Evolutionary conservation across 2,888 invertebrate genomes (phyloP).

Genomic region (Terebella lapidaria): DNA sequence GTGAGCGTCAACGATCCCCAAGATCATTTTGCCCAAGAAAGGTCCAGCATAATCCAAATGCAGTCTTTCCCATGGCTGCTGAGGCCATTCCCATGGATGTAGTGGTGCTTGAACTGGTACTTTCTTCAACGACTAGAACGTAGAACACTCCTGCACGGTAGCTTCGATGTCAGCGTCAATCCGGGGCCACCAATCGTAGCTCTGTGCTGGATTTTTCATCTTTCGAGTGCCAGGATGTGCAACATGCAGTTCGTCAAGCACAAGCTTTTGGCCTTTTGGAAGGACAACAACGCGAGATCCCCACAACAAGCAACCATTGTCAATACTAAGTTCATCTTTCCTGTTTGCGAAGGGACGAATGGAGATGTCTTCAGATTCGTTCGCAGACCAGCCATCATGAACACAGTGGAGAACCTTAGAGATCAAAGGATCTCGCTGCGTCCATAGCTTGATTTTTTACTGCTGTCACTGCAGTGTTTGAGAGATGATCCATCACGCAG

Average conservation of each 20-base stretch:
- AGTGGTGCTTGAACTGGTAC: neutral
- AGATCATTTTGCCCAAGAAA: constrained; percentile 1
- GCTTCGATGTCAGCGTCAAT: neutral
- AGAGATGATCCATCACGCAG: neutral
- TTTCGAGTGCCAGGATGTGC: neutral
- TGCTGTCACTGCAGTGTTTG: too few relatives aligned
- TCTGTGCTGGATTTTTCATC: constrained; percentile 1
- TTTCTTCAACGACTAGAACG: neutral
- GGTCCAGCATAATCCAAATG: constrained; percentile 5
- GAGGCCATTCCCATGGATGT: constrained; percentile 4
- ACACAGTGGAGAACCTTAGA: neutral
- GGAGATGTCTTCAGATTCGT: neutral
- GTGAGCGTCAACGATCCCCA: constrained; percentile 1
- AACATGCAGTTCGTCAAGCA: neutral
- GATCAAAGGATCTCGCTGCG: neutral
- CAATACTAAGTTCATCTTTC: neutral
- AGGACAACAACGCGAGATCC: neutral
- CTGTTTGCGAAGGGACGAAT: neutral
- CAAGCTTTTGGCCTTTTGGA: neutral
- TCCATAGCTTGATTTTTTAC: neutral
- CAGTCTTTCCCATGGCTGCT: neutral
- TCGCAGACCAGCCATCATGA: neutral
- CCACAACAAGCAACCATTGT: neutral
- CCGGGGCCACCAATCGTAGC: constrained; percentile 2
- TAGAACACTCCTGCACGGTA: neutral